Evolutionary conservation across 2,113 vertebrate species (phyloP).

Genomic region (Archocentrus centrarchus): DNA sequence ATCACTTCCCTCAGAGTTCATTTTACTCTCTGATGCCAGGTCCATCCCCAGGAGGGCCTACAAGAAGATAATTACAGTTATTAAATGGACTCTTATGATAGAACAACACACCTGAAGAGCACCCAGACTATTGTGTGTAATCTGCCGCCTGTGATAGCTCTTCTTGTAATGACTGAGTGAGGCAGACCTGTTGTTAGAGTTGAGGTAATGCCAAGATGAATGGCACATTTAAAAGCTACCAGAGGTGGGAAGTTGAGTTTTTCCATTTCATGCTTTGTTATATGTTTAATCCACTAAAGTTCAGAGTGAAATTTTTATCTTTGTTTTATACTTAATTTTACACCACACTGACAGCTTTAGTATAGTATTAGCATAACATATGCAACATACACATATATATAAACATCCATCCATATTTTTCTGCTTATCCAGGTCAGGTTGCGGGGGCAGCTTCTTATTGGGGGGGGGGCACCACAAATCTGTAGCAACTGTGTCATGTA

Average conservation of each 20-base stretch:
- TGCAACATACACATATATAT: background rate
- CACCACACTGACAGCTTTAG: background rate
- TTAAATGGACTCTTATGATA: background rate
- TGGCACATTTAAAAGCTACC: constrained; percentile 4
- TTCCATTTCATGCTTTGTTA: constrained; percentile 7
- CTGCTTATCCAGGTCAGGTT: too few relatives aligned
- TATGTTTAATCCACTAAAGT: background rate
- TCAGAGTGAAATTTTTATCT: background rate
- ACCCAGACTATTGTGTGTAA: background rate
- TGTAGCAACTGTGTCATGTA: background rate
- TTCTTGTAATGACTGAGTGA: background rate
- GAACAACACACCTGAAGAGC: background rate
- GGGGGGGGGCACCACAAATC: background rate
- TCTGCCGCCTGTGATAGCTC: background rate
- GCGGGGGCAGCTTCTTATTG: too few relatives aligned
- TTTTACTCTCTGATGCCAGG: constrained; percentile 78
- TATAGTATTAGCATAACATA: background rate
- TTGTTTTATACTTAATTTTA: background rate
- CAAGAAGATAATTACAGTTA: constrained; percentile 18
- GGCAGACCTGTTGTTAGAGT: background rate
- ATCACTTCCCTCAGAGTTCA: constrained; percentile 82
- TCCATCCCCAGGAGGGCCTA: constrained; percentile 88
- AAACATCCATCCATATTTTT: too few relatives aligned
- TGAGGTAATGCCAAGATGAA: background rate
- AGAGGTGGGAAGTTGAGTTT: background rate